phyloP scores from a whole-genome alignment of 2,888 invertebrate species.

The Rhagonycha fulva region DNA sequence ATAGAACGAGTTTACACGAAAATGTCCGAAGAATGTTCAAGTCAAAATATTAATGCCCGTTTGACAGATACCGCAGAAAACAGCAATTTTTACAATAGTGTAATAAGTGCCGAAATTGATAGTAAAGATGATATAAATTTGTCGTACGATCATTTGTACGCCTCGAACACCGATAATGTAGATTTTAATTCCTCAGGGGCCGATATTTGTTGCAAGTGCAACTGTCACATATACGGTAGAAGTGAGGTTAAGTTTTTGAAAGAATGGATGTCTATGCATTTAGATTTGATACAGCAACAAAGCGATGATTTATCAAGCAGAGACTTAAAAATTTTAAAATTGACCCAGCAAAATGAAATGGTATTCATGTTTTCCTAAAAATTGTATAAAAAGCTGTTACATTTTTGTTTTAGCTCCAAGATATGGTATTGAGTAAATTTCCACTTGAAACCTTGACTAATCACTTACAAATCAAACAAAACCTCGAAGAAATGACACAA shows the following conservation, averaged over 20 bases:
- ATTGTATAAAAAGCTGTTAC: neutral
- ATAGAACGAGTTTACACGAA: conserved; percentile 53
- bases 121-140: conserved; percentile 63
- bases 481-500: conserved; percentile 50
- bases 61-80: conserved; percentile 46
- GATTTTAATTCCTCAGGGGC: conserved; percentile 32
- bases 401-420: conserved; percentile 45
- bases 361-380: conserved; percentile 58
- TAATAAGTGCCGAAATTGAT: conserved; percentile 27
- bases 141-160: conserved; percentile 76
- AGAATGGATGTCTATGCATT: conserved; percentile 78
- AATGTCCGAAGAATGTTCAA: conserved; percentile 56
- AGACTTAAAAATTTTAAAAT: conserved; percentile 73
- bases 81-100: conserved; percentile 40
- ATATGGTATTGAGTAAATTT: conserved; percentile 25
- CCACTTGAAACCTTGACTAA: conserved; percentile 30
- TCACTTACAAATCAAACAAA: conserved; percentile 23
- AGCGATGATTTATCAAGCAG: conserved; percentile 80
- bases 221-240: conserved; percentile 51
- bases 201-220: conserved; percentile 8
- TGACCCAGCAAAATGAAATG: conserved; percentile 79
- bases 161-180: conserved; percentile 60
- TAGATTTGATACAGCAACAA: conserved; percentile 89
- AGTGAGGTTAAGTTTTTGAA: conserved; percentile 73
- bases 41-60: conserved; percentile 48